phyloP scores from a whole-genome alignment of 2,113 vertebrate species.

The Typhlomys cinereus region DNA sequence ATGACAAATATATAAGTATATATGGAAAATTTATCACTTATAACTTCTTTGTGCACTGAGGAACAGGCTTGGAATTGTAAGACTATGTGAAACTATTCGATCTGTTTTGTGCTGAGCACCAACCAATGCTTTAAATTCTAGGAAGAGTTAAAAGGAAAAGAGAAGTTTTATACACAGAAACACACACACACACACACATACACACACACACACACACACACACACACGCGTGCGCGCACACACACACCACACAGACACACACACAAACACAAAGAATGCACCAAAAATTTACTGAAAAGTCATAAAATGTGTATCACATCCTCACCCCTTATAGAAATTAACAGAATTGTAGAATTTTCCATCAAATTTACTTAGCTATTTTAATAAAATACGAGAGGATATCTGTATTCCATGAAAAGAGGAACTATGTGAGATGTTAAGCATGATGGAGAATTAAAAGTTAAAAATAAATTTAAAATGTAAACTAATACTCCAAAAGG shows the following conservation, averaged over 20 bases:
- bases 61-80: not conserved
- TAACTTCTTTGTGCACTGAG: not conserved
- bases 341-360: not conserved
- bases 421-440: not conserved
- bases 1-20: not conserved
- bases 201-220: not conserved
- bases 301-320: not conserved
- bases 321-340: not conserved
- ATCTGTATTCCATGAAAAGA: not conserved
- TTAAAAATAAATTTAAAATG: conserved; percentile 1
- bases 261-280: not conserved
- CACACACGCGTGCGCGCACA: not conserved
- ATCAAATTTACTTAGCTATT: not conserved
- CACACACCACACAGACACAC: not conserved
- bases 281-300: not conserved
- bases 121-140: not conserved
- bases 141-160: not conserved
- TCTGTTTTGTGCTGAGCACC: not conserved
- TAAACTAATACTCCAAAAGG: conserved; percentile 3
- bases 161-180: not conserved
- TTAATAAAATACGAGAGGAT: not conserved
- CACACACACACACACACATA: not conserved
- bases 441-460: not conserved
- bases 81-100: not conserved
- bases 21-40: not conserved